Conservation (phyloP, 2,888 invertebrate species). For the Pherbina coryleti region DNA sequence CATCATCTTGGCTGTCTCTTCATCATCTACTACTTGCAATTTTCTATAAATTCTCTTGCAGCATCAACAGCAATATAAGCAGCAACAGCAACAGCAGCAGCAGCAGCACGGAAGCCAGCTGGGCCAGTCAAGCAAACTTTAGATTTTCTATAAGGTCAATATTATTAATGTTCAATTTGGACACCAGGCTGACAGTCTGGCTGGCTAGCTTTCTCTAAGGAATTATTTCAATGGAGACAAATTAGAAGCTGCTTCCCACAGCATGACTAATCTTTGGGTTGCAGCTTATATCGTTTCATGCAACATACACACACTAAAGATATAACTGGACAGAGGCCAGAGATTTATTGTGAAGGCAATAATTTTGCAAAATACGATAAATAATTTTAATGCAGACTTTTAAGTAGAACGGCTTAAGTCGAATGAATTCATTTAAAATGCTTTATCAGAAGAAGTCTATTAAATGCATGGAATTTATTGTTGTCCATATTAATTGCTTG, state of each 20-base stretch:
- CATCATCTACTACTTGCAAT: conserved; percentile 26
- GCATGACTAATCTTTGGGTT: conserved; percentile 3
- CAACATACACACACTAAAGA: neutral
- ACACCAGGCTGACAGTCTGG: neutral
- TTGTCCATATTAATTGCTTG: neutral
- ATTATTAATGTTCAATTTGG: conserved; percentile 24
- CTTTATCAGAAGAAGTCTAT: conserved; percentile 17
- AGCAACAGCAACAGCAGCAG: neutral
- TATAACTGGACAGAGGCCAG: neutral
- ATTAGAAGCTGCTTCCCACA: conserved; percentile 13
- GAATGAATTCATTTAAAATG: neutral
- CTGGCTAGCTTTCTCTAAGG: neutral
- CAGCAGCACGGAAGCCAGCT: neutral
- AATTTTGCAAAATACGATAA: conserved; percentile 24
- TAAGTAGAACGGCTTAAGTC: conserved; percentile 15
- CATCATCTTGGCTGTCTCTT: conserved; percentile 12
- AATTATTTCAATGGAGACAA: conserved; percentile 29
- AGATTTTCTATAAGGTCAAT: conserved; percentile 5
- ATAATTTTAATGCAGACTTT: conserved; percentile 26
- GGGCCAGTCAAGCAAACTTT: neutral
- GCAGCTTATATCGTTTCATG: neutral
- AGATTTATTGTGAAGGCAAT: conserved; percentile 18
- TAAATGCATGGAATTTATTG: conserved; percentile 5
- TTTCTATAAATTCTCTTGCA: neutral
- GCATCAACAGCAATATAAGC: neutral